These are phyloP conservation scores for Tetraodon nigroviridis DNA, from an alignment of 2,113 vertebrate genomes.

Conservation along the genomic window DNA sequence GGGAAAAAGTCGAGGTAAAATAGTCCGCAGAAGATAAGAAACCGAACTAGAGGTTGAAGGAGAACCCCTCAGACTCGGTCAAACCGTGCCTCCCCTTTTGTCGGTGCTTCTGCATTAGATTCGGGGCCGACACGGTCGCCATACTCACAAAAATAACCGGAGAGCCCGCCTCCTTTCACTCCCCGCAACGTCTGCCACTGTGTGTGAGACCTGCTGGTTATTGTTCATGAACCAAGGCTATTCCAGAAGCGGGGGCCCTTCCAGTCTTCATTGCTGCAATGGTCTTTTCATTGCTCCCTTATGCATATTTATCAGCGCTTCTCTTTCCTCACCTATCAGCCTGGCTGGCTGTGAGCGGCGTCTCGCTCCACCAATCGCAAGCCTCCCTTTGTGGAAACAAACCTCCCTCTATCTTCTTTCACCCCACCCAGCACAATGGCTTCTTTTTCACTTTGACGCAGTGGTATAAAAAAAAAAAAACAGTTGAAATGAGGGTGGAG, in stretches of 20 bases:
- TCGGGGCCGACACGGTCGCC: conserved; percentile 18
- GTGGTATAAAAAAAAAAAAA: conserved; percentile 55
- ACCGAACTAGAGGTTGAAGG: background rate
- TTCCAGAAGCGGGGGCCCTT: conserved; percentile 44
- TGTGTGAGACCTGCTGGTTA: conserved; percentile 35
- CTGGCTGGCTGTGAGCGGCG: conserved; percentile 40
- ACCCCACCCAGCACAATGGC: conserved; percentile 65
- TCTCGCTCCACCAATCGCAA: conserved; percentile 61
- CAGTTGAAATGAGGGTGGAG: conserved; percentile 20
- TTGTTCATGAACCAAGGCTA: conserved; percentile 57
- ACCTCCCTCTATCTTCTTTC: conserved; percentile 52
- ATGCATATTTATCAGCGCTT: conserved; percentile 72
- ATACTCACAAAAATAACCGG: conserved; percentile 46
- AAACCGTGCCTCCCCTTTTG: conserved; percentile 5
- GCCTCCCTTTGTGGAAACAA: conserved; percentile 42
- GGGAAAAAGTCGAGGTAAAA: too few species aligned
- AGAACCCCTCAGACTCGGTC: conserved; percentile 29
- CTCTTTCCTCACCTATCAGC: conserved; percentile 61
- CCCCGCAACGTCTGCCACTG: conserved; percentile 17
- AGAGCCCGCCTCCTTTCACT: conserved; percentile 24
- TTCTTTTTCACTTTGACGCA: conserved; percentile 64
- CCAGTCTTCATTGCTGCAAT: conserved; percentile 43
- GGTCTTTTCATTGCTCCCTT: conserved; percentile 67
- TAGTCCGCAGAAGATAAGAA: too few species aligned
- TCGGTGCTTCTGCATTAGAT: conserved; percentile 25